Conservation (phyloP, 2,113 vertebrate genomes). For the Notothenia coriiceps region DNA sequence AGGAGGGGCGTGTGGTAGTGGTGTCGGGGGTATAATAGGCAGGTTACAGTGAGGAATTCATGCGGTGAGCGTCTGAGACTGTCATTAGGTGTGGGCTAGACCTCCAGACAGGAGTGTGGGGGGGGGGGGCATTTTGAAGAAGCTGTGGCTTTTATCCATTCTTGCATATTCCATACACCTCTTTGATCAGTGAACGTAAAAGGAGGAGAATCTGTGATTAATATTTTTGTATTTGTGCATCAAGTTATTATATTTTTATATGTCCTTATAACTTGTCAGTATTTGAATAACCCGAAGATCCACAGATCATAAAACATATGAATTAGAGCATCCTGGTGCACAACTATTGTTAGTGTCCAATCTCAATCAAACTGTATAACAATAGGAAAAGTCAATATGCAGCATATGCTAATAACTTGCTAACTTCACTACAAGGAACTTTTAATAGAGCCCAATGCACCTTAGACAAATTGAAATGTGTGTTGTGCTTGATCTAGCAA, state of each 20-base stretch:
- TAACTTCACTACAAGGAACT: not conserved
- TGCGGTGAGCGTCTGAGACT: conserved; percentile 51
- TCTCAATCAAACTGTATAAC: not conserved
- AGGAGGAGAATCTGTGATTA: not conserved
- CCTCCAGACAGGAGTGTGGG: conserved; percentile 35
- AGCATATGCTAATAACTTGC: not conserved
- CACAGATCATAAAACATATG: not conserved
- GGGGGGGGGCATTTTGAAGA: not conserved
- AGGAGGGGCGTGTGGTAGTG: conserved; percentile 46
- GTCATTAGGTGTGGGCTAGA: conserved; percentile 57
- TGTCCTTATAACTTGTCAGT: not conserved
- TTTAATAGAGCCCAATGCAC: not conserved
- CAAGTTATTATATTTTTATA: not conserved
- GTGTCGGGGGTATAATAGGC: conserved; percentile 62
- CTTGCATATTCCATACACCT: not conserved
- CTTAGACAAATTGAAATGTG: no score
- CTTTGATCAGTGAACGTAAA: conserved; percentile 22
- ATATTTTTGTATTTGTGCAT: no score
- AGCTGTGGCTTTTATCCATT: conserved; percentile 7
- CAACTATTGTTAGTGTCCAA: not conserved
- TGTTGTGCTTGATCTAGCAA: not conserved
- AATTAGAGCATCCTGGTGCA: no score
- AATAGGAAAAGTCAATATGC: not conserved
- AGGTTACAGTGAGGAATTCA: conserved; percentile 64
- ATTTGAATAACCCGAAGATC: not conserved